Base-by-base conservation (phyloP, 2,888 invertebrate genomes). In the Cataglyphis albicans region DNA sequence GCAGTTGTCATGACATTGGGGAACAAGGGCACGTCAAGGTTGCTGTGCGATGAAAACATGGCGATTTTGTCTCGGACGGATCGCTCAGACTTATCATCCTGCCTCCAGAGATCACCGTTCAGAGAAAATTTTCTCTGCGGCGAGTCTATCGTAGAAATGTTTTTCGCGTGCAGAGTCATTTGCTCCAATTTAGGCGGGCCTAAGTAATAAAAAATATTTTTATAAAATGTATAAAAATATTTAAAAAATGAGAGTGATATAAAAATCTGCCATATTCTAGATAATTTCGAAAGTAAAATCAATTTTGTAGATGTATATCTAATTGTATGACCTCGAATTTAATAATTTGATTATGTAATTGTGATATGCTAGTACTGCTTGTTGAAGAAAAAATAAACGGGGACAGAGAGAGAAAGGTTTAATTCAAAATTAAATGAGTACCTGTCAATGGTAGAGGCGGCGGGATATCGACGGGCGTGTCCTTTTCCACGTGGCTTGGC, bases 41-140 rank as follows among this genome's bases (percentile, higher is more conserved):
- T 93, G 35, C 92, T 91, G 81, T 92, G 92, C 18, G 92, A 93
- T 82, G 98, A 97, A 95, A 98, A 98, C 97, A 98, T 97, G 82
- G 98, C 98, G 91, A 98, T 98, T 95, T 98, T 98, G 93, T 98
- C 98, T 92, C 97, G 96, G 80, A 98, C 98, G 91, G 97, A 98
- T 88, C 96, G 96, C 94, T 97, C 97, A 87, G 97, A 97, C 92
- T 97, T 96, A 89, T 97, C 97, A 95, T 97, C 97, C 94, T 97
- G 97, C 82, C 96, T 95, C 95, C 97, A 95, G n/a, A 94, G 93
- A 85, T 94, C 93, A 4, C 92, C 90, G 86, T 90, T 96, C 95
- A 92, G 44, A 29, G 91, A 89, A 80, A 92, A 92, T 86, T 94
- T 92, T 35, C 90, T 87, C 21, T 88, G 89, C 10, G 89, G 88